Conservation (phyloP, 2,888 invertebrate species). For the Neocrepidodera transversa region DNA sequence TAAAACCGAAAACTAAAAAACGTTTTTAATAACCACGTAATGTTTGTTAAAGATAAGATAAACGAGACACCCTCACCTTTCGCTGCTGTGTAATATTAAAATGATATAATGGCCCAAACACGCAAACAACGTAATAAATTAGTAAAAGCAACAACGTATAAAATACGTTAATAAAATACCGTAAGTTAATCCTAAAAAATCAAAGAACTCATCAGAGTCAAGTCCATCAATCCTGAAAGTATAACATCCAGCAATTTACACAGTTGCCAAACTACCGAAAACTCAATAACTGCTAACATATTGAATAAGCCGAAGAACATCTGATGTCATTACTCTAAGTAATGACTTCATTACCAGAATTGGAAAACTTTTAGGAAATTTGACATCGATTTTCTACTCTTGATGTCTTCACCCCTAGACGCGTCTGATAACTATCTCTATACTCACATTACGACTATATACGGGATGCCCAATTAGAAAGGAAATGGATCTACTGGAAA, state of each 20-base stretch:
- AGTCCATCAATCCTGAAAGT: neutral
- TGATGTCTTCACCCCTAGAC: conserved; percentile 16
- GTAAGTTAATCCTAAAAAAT: neutral
- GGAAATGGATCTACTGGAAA: neutral
- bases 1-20: neutral
- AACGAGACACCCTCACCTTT: neutral
- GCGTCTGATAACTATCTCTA: conserved; percentile 21
- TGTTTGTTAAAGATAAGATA: neutral
- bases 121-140: too few relatives aligned
- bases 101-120: too few relatives aligned
- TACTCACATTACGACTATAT: conserved; percentile 1
- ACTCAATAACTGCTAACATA: conserved; percentile 2
- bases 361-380: conserved; percentile 34
- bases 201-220: neutral
- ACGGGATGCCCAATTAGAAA: neutral
- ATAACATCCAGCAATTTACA: neutral
- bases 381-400: conserved; percentile 27
- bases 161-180: too few relatives aligned
- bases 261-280: neutral
- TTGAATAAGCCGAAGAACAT: conserved; percentile 12
- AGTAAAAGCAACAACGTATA: too few relatives aligned
- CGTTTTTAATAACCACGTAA: neutral
- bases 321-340: conserved; percentile 32
- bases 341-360: conserved; percentile 34
- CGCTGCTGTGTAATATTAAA: too few relatives aligned